Evolutionary conservation across 2,888 invertebrate species (phyloP), one percentile per base, ranked within the genome.

Genomic region (Lysandra bellargus): DNA sequence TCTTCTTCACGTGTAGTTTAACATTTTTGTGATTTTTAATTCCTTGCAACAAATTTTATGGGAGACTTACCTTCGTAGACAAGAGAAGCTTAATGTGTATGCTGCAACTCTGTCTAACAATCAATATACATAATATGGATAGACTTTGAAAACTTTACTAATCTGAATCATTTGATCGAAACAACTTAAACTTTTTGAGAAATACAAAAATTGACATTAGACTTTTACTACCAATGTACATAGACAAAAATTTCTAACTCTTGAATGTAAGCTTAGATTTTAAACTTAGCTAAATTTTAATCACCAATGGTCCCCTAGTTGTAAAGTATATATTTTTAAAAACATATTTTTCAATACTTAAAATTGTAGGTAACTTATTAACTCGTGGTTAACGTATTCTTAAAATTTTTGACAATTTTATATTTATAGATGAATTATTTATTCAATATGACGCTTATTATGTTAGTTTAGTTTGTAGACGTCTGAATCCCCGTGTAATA

Each of bases 381-480:
- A 69, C 61, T 49, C 61, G 79, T 78, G 74, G 79, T 78, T 73
- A 80, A 78, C 75, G 74, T 49, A 78, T 60, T 79, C 53, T 49
- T 79, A 81, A 79, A 79, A 74, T 79, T 79, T 79, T 79, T 44
- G 79, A 74, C 79, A 79, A 44, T 79, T 79, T 88, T 84, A 82
- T 83, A 84, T 87, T 83, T 85, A 85, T 87, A 86, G 84, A 79
- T 49, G 23, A 79, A 79, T 74, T 74, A 79, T 73, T 79, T 49
- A 79, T 74, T 79, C 33, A 69, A 37, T 69, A 69, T 60, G 92
- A 93, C 93, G 93, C 93, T 93, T 93, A 93, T 91, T 93, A 93
- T 87, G 87, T 91, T 89, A 83, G 79, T 80, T 82, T 80, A 69
- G 69, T 73, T 79, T 78, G 73, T 60, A 61, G 73, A 79, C 7